A percentile compares a stretch with the other conserved stretches of the same genome.
Evolutionary conservation across 1,140 invertebrate genomes (phyloP).

Genomic region (Dolichoris vasculosae): DNA sequence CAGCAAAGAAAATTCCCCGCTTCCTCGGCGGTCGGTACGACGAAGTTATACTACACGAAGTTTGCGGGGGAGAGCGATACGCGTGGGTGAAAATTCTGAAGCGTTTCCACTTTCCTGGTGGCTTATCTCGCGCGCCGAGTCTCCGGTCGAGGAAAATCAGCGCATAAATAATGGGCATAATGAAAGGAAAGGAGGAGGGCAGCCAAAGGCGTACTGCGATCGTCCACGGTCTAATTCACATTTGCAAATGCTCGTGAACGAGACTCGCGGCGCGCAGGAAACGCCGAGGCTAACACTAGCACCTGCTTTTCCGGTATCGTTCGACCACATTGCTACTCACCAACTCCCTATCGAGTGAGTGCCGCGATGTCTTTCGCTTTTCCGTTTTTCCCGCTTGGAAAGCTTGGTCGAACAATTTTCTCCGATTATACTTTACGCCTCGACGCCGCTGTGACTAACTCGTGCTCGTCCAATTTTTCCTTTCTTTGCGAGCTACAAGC

Average conservation of each 20-base stretch:
- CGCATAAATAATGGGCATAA: constrained; percentile 36
- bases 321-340: not conserved
- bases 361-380: not conserved
- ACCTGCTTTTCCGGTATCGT: constrained; percentile 21
- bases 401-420: no score
- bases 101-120: constrained; percentile 24
- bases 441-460: no score
- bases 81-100: constrained; percentile 47
- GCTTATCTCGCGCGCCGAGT: constrained; percentile 18
- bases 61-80: not conserved
- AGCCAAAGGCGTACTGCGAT: constrained; percentile 36
- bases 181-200: not conserved
- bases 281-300: constrained; percentile 2
- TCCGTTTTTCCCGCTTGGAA: not conserved
- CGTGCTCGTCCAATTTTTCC: no score
- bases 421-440: no score
- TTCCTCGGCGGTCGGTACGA: not conserved
- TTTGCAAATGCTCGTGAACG: constrained; percentile 39
- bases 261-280: constrained; percentile 34
- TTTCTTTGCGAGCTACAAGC: no score
- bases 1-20: not conserved
- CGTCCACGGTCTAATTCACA: constrained; percentile 54
- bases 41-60: not conserved
- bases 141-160: constrained; percentile 6
- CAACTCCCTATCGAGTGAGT: no score